phyloP scores from a whole-genome alignment of 1,140 invertebrate genomes.

The Paralvinella palmiformis region DNA sequence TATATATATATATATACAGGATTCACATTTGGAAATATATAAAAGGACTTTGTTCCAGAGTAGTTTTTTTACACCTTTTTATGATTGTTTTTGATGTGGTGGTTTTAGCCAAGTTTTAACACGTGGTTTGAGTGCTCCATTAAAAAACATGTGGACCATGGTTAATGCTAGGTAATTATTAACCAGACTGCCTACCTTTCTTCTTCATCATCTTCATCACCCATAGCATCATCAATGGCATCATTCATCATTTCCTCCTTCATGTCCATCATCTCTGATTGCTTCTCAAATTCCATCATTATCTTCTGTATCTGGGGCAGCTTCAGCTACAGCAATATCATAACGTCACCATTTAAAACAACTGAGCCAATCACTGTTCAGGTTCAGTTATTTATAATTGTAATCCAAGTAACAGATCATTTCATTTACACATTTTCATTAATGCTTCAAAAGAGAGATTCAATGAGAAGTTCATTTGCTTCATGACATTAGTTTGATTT shows the following conservation, averaged over 20 bases:
- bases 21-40: too few species aligned
- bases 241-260: slow-evolving; percentile 99
- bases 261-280: slow-evolving; percentile 99
- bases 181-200: slow-evolving; percentile 67
- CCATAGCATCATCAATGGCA: slow-evolving; percentile 98
- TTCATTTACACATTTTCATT: too few species aligned
- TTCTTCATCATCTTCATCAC: slow-evolving; percentile 95
- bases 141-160: background rate
- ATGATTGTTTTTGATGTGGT: background rate
- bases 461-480: too few species aligned
- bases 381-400: background rate
- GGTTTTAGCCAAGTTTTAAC: background rate
- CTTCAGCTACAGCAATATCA: slow-evolving; percentile 80
- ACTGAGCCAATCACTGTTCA: too few species aligned
- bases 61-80: background rate
- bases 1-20: too few species aligned
- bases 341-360: too few species aligned
- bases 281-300: slow-evolving; percentile 98
- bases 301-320: slow-evolving; percentile 99
- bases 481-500: too few species aligned
- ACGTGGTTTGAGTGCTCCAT: background rate
- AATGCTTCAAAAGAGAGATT: too few species aligned
- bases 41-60: too few species aligned
- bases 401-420: too few species aligned
- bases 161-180: background rate